These are phyloP conservation scores for Lumbricus terrestris DNA, from an alignment of 2,888 invertebrate genomes.

Conservation along the genomic window DNA sequence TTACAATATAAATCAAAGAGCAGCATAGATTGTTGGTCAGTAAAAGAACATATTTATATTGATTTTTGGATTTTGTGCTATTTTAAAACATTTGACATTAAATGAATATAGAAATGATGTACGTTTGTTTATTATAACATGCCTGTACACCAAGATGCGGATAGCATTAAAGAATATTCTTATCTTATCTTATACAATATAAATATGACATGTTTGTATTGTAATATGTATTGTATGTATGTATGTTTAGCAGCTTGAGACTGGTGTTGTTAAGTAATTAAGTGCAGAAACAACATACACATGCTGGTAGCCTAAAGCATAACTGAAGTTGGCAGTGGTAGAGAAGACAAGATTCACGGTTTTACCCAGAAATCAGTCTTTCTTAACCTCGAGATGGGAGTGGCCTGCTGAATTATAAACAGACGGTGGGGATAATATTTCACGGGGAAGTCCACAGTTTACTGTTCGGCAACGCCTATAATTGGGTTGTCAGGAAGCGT, in stretches of 20 bases:
- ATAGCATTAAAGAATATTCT: too few relatives aligned
- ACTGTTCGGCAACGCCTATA: not conserved
- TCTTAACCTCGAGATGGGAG: not conserved
- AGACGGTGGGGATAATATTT: not conserved
- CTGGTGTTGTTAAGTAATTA: not conserved
- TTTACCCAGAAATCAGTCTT: not conserved
- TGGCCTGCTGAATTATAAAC: not conserved
- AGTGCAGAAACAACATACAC: not conserved
- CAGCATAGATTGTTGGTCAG: too few relatives aligned
- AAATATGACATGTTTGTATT: not conserved
- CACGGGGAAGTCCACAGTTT: not conserved
- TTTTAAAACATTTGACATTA: too few relatives aligned
- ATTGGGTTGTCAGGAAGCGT: not conserved
- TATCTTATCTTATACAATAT: too few relatives aligned
- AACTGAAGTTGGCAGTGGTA: not conserved
- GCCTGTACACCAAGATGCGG: too few relatives aligned
- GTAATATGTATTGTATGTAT: not conserved
- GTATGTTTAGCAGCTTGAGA: not conserved
- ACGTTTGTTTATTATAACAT: too few relatives aligned
- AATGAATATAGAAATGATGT: too few relatives aligned
- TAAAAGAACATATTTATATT: too few relatives aligned
- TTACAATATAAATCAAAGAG: too few relatives aligned
- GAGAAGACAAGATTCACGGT: not conserved
- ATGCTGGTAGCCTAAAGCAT: too few relatives aligned
- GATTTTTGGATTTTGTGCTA: too few relatives aligned